A percentile compares a stretch with the other conserved stretches of the same genome.
phyloP scores from a whole-genome alignment of 1,140 invertebrate genomes.

The Neuroterus valhalla region DNA sequence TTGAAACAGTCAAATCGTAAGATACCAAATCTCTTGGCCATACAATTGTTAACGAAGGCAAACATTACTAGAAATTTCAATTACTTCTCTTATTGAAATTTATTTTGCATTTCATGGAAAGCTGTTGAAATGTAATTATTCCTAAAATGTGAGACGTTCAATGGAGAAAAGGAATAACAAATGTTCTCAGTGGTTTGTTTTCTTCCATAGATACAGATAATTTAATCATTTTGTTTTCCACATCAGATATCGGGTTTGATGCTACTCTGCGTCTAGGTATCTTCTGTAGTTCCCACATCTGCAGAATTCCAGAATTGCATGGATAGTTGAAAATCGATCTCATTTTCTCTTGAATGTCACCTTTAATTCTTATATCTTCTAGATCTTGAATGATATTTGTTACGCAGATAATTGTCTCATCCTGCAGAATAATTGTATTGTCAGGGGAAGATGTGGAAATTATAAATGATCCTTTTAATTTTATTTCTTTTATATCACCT shows the following conservation, averaged over 20 bases:
- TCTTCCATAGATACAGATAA: not conserved
- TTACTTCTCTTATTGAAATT: too few relatives aligned
- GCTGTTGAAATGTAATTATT: too few relatives aligned
- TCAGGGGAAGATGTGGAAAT: constrained; percentile 21
- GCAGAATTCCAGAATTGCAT: constrained; percentile 33
- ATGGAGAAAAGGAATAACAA: not conserved
- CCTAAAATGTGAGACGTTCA: not conserved
- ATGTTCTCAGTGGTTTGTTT: not conserved
- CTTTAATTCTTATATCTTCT: constrained; percentile 33
- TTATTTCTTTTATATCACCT: not conserved
- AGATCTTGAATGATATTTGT: constrained; percentile 11
- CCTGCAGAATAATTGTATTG: constrained; percentile 34
- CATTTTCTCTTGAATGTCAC: constrained; percentile 17
- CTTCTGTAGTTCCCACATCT: constrained; percentile 37
- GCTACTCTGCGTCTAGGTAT: not conserved
- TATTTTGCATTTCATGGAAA: too few relatives aligned
- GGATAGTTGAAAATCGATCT: constrained; percentile 39
- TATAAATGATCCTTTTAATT: constrained; percentile 34
- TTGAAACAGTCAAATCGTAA: too few relatives aligned
- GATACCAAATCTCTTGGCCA: too few relatives aligned
- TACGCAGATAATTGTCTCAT: constrained; percentile 34
- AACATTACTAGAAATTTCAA: too few relatives aligned
- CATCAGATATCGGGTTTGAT: not conserved
- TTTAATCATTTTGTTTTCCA: not conserved
- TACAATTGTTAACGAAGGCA: too few relatives aligned